These are phyloP conservation scores for Datnioides undecimradiatus DNA, from an alignment of 2,113 vertebrate species.

Conservation along the genomic window DNA sequence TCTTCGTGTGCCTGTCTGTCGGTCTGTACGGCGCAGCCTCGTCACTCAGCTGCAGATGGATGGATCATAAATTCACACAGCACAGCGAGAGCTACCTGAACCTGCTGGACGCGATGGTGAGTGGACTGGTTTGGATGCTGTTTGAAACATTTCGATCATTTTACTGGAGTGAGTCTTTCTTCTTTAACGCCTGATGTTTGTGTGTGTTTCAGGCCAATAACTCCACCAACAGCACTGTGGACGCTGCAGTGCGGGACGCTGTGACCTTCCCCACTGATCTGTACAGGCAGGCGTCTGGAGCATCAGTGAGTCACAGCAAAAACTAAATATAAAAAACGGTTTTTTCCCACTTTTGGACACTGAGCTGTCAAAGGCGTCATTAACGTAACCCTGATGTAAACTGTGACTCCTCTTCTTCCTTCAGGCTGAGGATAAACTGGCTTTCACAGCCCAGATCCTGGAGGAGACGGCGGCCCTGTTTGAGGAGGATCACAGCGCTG, in stretches of 20 bases:
- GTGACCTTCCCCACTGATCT: slow-evolving; percentile 54
- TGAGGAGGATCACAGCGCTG: slow-evolving; percentile 50
- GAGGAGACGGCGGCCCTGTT: slow-evolving; percentile 59
- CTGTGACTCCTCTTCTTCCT: slow-evolving; percentile 9
- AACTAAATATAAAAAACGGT: too few species aligned
- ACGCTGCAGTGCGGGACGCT: neutral
- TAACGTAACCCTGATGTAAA: too few species aligned
- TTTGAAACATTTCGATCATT: too few species aligned
- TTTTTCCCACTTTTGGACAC: too few species aligned
- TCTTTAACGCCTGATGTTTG: neutral
- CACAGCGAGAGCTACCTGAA: slow-evolving; percentile 41
- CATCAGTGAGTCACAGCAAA: slow-evolving; percentile 67
- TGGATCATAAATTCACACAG: slow-evolving; percentile 67
- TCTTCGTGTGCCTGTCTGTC: slow-evolving; percentile 47
- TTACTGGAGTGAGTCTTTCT: rapidly evolving
- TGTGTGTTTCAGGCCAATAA: slow-evolving; percentile 53
- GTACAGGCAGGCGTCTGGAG: slow-evolving; percentile 33
- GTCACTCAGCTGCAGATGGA: slow-evolving; percentile 68
- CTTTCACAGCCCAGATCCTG: slow-evolving; percentile 67
- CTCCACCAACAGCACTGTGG: slow-evolving; percentile 47
- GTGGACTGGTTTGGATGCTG: neutral
- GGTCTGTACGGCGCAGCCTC: slow-evolving; percentile 40
- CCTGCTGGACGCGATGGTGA: slow-evolving; percentile 70
- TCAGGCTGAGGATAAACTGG: slow-evolving; percentile 66
- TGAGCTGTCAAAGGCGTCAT: too few species aligned